A percentile compares a stretch with the other conserved stretches of the same genome.
phyloP scores from a whole-genome alignment of 1,140 invertebrate species.

The Venustaconcha ellipsiformis region DNA sequence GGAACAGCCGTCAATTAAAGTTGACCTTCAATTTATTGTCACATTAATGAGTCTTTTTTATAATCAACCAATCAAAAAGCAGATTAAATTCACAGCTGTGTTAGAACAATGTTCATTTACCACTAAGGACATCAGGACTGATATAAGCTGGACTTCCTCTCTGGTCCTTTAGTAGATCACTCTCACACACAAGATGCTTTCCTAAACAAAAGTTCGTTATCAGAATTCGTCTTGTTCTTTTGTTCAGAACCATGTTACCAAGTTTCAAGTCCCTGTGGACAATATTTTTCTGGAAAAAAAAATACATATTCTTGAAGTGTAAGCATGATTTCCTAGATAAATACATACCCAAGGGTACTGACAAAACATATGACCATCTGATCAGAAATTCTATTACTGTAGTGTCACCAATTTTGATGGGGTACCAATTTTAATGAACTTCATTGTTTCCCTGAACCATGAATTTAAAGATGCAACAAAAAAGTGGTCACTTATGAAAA shows the following conservation, averaged over 20 bases:
- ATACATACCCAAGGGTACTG: neutral
- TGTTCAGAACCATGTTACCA: slow-evolving; percentile 84
- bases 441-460: too few species aligned
- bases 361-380: too few species aligned
- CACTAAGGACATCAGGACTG: slow-evolving; percentile 85
- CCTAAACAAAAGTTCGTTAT: slow-evolving; percentile 88
- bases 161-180: slow-evolving; percentile 83
- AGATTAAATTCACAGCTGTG: neutral
- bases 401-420: too few species aligned
- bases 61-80: too few species aligned
- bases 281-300: slow-evolving; percentile 78
- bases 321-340: neutral
- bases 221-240: slow-evolving; percentile 77
- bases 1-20: too few species aligned
- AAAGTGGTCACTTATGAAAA: too few species aligned
- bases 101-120: slow-evolving; percentile 69
- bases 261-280: slow-evolving; percentile 86
- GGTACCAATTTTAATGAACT: too few species aligned
- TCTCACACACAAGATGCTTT: slow-evolving; percentile 82
- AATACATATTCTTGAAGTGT: slow-evolving; percentile 3
- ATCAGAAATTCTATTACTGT: too few species aligned
- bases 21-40: too few species aligned
- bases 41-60: too few species aligned
- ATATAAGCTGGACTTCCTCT: slow-evolving; percentile 88
- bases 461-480: too few species aligned